Base-by-base conservation (phyloP, 2,797 vertebrate species). In the Pterois miles region DNA sequence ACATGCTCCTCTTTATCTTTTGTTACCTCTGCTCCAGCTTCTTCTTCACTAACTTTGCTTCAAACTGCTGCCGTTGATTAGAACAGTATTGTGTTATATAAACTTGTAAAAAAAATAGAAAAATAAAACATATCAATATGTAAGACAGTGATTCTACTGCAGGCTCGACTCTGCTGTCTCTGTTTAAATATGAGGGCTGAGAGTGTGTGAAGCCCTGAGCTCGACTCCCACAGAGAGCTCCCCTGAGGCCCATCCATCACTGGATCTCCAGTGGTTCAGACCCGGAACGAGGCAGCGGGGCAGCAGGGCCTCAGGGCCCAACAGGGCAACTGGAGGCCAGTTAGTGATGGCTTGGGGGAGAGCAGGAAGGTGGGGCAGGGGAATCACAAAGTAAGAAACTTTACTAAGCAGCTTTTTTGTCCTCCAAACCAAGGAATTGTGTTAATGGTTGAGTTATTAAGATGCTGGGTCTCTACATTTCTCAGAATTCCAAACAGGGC, bases 161-260 rank as follows among this genome's bases (percentile, higher is more conserved):
- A 65, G 74, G 63, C 56, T 70, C 27, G 8, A 69, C 53, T 80
- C 59, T 68, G 40, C 69, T 68, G 77, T 78, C 72, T 80, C 70
- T 65, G 65, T 70, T 86, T 87, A 67, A 71, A 62, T 53, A 58
- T 59, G 71, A 80, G 79, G 67, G 62, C 54, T 56, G 77, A 52
- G 76, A 66, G 66, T 65, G 71, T 82, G 78, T 74, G 65, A 87
- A 76, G 59, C 22, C 57, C 63, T 75, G 43, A 58, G 43, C 65
- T 66, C 82, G 86, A 76, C 88, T 81, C 89, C 90, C 82, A 86
- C 82, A 62, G 85, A 89, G 88, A 91, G 71, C 80, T 83, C 80
- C 84, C 87, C 57, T 25, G 72, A 85, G 89, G 81, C 83, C 84
- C 85, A 91, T 91, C 87, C 76, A 92, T 91, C 93, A 91, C 56